phyloP scores from a whole-genome alignment of 2,888 invertebrate species.

The Acheta domesticus region DNA sequence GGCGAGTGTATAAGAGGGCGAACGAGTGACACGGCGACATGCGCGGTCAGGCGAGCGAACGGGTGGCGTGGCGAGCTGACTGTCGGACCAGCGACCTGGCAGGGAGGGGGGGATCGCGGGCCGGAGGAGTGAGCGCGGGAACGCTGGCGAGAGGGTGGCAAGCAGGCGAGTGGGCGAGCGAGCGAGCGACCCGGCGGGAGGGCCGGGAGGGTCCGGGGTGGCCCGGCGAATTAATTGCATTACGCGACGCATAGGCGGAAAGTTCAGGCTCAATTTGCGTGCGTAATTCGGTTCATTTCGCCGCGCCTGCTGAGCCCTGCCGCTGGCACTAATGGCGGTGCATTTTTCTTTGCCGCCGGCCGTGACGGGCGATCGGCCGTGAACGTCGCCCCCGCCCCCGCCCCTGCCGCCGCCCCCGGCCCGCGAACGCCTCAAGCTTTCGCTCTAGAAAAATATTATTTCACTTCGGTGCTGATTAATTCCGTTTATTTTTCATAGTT shows the following conservation, averaged over 20 bases:
- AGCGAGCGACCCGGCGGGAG: background rate
- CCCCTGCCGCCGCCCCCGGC: too few species aligned
- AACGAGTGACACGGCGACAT: too few species aligned
- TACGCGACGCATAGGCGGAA: constrained; percentile 18
- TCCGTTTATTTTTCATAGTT: too few species aligned
- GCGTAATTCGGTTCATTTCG: constrained; percentile 1
- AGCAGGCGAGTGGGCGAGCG: too few species aligned
- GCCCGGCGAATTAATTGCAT: constrained; percentile 8
- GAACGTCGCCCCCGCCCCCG: background rate
- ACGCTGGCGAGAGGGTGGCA: too few species aligned
- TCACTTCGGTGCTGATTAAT: too few species aligned
- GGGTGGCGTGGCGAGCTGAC: too few species aligned
- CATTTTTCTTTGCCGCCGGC: background rate
- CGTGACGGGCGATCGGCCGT: constrained; percentile 18
- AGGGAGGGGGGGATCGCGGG: background rate
- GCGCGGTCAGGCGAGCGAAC: too few species aligned
- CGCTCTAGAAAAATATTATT: too few species aligned
- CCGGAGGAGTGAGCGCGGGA: too few species aligned
- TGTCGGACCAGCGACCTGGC: background rate
- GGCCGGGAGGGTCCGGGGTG: background rate
- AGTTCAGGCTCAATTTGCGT: constrained; percentile 18
- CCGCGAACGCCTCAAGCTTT: too few species aligned
- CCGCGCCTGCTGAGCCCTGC: constrained; percentile 2
- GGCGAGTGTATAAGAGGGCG: too few species aligned
- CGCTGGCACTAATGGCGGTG: background rate